Evolutionary conservation across 92 coral and sea anemone genomes (phyloP).

Genomic region (Zoanthus gigantus): DNA sequence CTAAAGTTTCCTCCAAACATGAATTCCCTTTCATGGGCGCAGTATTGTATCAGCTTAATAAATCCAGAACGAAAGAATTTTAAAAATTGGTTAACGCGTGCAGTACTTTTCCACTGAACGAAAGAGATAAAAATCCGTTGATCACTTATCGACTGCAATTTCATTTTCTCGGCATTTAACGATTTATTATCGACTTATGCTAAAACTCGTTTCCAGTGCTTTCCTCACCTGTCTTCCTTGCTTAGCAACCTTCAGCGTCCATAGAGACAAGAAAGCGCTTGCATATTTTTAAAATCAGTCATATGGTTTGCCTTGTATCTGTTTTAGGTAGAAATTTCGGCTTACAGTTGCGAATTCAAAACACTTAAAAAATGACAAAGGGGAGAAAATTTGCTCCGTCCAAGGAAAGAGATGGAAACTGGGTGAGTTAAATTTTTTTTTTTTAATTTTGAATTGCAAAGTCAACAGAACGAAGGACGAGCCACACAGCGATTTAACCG

Average conservation of each 20-base stretch:
- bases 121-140: not conserved
- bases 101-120: not conserved
- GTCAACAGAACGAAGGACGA: not conserved
- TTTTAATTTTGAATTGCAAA: not conserved
- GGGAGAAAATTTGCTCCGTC: constrained; percentile 89
- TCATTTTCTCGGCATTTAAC: not conserved
- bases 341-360: not conserved
- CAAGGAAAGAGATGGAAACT: constrained; percentile 75
- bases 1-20: not conserved
- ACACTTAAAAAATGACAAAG: constrained; percentile 71
- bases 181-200: constrained; percentile 14
- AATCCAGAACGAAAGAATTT: not conserved
- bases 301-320: not conserved
- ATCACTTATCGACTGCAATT: not conserved
- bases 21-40: not conserved
- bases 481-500: not conserved
- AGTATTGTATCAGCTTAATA: not conserved
- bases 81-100: not conserved
- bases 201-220: constrained; percentile 18
- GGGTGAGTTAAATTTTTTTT: constrained; percentile 73
- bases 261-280: not conserved
- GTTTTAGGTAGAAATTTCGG: not conserved
- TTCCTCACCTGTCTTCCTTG: not conserved
- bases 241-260: constrained; percentile 40
- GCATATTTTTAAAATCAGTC: not conserved